phyloP scores from a whole-genome alignment of 2,888 invertebrate genomes.

The Epinotia bilunana region DNA sequence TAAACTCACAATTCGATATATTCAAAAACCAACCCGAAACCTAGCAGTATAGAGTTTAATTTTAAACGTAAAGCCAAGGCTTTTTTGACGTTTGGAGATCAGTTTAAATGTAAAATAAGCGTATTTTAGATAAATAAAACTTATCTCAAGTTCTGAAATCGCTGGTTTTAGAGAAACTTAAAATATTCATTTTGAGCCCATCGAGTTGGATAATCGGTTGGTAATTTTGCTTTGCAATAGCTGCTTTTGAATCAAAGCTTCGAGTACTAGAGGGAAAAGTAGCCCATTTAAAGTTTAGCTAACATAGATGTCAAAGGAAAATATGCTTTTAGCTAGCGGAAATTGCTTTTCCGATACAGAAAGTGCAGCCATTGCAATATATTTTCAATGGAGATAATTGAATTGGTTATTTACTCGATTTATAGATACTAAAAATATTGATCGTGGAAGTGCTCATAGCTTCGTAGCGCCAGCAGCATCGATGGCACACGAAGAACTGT shows the following conservation, averaged over 20 bases:
- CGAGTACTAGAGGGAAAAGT: neutral
- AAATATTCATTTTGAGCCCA: slow-evolving; percentile 7
- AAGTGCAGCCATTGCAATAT: neutral
- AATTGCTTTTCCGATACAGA: neutral
- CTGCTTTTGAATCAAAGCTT: neutral
- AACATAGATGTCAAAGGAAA: neutral
- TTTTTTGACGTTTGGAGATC: neutral
- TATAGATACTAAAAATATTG: too few relatives aligned
- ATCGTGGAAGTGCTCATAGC: too few relatives aligned
- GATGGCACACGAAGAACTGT: too few relatives aligned
- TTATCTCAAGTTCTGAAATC: neutral
- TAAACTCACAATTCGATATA: neutral
- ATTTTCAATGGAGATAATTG: neutral
- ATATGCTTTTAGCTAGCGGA: neutral
- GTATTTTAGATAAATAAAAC: slow-evolving; percentile 19
- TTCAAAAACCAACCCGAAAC: neutral
- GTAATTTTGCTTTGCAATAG: neutral
- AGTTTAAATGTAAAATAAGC: neutral
- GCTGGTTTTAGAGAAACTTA: neutral
- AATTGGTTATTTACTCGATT: neutral
- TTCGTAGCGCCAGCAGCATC: too few relatives aligned
- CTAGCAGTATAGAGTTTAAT: neutral
- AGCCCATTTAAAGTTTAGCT: neutral
- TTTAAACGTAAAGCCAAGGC: neutral
- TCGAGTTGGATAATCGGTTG: slow-evolving; percentile 25